Base-by-base conservation (phyloP, 2,888 invertebrate species). In the Ectemnius cavifrons region DNA sequence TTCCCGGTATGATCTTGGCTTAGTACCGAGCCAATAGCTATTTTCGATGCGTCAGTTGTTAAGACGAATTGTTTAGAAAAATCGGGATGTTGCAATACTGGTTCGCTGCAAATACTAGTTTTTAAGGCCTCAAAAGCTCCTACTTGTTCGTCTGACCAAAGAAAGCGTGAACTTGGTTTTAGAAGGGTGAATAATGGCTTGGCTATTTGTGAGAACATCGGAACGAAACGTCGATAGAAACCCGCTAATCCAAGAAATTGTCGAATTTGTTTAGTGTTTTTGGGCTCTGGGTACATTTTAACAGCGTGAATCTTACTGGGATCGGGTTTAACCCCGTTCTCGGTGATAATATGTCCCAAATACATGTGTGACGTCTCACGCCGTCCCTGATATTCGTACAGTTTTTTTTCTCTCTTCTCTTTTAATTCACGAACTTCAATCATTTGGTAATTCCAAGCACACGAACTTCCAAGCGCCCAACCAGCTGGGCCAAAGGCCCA, bases 251-350 rank as follows among this genome's bases (percentile, higher is more conserved):
- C 63, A 14, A 60, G 37, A 1, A 70, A 70, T 20, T 45, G 52
- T 62, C 68, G 67, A 8, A 79, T 14, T 6, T 78, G 63, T 18
- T 67, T 79, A 45, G 37, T 14, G 13, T 49, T 75, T 6, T 23
- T 14, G 27, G 71, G 74, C 2, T n/a, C 5, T 18, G 63, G 71
- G 27, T 60, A 49, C n/a, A 63, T 52, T 52, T 56, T 13, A 4
- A 77, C 37, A 13, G 67, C 70, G 58, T 66, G 45, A 1, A 71
- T 27, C 28, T 71, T 75, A 14, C 57, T 45, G 0, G 83, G 82
- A 52, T 81, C 71, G 4, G 84, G 83, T 14, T 67, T 67, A 13
- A 77, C 69, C 27, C 74, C 72, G 1, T 23, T 3, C 23, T 23
- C 23, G 3, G 23, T 23, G 23, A 23, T 3, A 23, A 23, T 23